phyloP scores from a whole-genome alignment of 2,888 invertebrate species.

The Anthophora plumipes region DNA sequence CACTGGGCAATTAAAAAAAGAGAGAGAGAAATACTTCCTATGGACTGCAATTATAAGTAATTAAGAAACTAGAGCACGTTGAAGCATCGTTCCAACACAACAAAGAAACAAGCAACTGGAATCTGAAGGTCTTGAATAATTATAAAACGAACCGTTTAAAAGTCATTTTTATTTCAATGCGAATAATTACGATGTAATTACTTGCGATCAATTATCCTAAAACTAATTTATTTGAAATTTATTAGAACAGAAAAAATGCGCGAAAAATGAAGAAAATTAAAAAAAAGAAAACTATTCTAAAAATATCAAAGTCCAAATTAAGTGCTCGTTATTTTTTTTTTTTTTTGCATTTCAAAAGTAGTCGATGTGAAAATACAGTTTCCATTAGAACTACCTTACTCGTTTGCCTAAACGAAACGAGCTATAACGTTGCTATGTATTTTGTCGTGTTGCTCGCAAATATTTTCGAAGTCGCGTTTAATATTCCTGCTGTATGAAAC shows the following conservation, averaged over 20 bases:
- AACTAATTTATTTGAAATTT: too few species aligned
- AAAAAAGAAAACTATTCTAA: background rate
- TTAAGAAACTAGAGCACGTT: background rate
- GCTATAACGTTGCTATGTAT: background rate
- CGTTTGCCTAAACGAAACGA: background rate
- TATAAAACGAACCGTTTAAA: background rate
- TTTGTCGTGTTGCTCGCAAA: background rate
- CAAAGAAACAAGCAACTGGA: background rate
- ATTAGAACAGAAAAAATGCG: too few species aligned
- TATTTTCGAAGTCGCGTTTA: conserved; percentile 11
- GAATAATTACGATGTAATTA: conserved; percentile 11
- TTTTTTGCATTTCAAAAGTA: background rate
- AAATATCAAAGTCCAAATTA: too few species aligned
- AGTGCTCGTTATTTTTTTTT: background rate
- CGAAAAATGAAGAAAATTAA: background rate
- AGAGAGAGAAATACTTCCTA: too few species aligned
- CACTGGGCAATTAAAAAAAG: too few species aligned
- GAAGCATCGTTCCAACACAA: background rate
- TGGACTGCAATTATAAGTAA: background rate
- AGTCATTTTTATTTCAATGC: background rate
- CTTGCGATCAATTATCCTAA: background rate
- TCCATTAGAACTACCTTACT: background rate
- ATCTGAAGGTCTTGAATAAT: background rate
- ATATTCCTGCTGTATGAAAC: background rate
- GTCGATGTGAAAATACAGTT: background rate